These are phyloP conservation scores for Diprion similis DNA, from an alignment of 1,140 invertebrate genomes.

Conservation along the genomic window DNA sequence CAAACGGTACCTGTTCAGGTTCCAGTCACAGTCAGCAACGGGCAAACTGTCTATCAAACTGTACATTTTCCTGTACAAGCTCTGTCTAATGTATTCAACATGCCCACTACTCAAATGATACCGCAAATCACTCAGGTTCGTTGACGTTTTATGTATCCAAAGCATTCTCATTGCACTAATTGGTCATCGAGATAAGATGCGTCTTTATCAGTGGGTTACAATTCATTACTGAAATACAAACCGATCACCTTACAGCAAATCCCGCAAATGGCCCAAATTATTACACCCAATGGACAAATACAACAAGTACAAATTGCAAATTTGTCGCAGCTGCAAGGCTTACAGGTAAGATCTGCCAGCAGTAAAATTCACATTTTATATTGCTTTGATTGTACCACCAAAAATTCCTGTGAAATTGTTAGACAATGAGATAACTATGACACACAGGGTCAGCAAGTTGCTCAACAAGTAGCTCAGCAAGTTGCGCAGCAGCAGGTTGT, in stretches of 20 bases:
- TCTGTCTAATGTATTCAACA: constrained; percentile 64
- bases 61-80: constrained; percentile 89
- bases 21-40: constrained; percentile 86
- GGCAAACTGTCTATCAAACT: constrained; percentile 92
- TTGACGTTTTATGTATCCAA: constrained; percentile 5
- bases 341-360: constrained; percentile 46
- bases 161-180: neutral
- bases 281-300: constrained; percentile 86
- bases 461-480: constrained; percentile 57
- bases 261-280: constrained; percentile 82
- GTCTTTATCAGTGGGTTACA: too few species aligned
- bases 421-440: too few species aligned
- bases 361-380: neutral
- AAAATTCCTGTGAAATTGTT: too few species aligned
- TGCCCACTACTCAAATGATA: constrained; percentile 74
- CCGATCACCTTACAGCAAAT: constrained; percentile 47
- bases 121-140: constrained; percentile 74
- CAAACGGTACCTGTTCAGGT: constrained; percentile 92
- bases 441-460: constrained; percentile 32
- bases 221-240: neutral
- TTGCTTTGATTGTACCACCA: too few species aligned
- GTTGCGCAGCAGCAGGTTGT: constrained; percentile 50
- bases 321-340: constrained; percentile 66
- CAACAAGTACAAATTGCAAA: constrained; percentile 84
- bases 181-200: neutral